Evolutionary conservation across 2,113 vertebrate genomes (phyloP), one percentile per base, ranked within the genome.

Genomic region (Engystomops pustulosus): DNA sequence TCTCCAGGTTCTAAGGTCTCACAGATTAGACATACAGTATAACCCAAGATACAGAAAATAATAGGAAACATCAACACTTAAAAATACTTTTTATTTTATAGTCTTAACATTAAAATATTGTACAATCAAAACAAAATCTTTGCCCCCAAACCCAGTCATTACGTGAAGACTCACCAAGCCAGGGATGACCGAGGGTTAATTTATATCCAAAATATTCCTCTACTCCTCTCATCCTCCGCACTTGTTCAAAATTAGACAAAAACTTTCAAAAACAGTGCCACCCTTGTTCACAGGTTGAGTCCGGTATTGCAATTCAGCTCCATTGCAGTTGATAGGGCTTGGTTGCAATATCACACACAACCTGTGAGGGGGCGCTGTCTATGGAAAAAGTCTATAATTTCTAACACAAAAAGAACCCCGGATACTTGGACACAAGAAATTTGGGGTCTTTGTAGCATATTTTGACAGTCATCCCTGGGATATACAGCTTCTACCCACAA

Each of bases 71-170:
- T 53, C 23, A 76, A 84, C 82, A 69, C 82, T 84, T 84, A 84
- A 84, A 84, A 84, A 84, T 84, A 84, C 82, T 76, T 84, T 84
- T 84, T 84, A 84, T 84, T 84, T 84, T 84, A 47, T 68, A 77
- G 36, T 45, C n/a, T 83, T 78, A 69, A 84, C 82, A 78, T 76
- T 77, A 84, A 77, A 84, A 84, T 76, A 84, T 69, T 77, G 12
- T 77, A 84, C 82, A 77, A 77, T 84, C 72, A 78, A 38, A 74
- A 74, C 51, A 55, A 67, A 60, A n/a, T 77, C 60, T 78, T 67
- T 84, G 14, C 44, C 32, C 30, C 34, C 32, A 38, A 62, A 17
- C 32, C 45, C 62, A 34, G 47, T 41, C 32, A 55, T 51, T 38
- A 81, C 49, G 34, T 53, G 67, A 27, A 70, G 80, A 58, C 47